Evolutionary conservation across 2,888 invertebrate genomes (phyloP).

Genomic region (Brassicogethes aeneus): DNA sequence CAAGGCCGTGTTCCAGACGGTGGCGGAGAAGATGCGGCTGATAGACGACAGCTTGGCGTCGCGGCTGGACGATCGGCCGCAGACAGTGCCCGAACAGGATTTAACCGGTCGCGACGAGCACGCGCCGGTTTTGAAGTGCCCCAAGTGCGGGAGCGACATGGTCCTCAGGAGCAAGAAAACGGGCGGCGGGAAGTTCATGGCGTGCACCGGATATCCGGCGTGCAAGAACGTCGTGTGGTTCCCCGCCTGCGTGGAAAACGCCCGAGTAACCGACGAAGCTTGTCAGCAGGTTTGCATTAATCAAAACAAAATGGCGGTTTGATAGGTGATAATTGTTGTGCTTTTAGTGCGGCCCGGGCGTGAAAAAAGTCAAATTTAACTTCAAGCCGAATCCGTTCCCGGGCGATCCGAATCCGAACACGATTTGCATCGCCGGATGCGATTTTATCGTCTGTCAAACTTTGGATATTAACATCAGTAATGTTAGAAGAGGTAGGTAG

Average conservation of each 20-base stretch:
- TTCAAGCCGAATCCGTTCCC: constrained; percentile 57
- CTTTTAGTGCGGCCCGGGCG: constrained; percentile 54
- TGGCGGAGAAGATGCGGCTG: constrained; percentile 64
- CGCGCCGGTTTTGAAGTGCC: constrained; percentile 54
- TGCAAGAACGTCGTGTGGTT: constrained; percentile 82
- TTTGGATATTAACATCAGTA: constrained; percentile 46
- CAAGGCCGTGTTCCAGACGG: constrained; percentile 71
- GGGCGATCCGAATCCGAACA: constrained; percentile 54
- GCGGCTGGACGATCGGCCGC: constrained; percentile 55
- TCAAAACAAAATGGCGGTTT: too few species aligned
- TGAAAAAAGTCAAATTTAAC: constrained; percentile 54
- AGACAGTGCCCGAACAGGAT: constrained; percentile 31
- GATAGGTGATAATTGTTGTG: constrained; percentile 52
- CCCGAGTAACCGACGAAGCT: constrained; percentile 54
- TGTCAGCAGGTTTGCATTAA: constrained; percentile 57
- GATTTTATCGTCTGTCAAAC: constrained; percentile 56
- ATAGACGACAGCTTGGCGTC: constrained; percentile 70
- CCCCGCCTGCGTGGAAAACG: constrained; percentile 56
- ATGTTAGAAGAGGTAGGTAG: constrained; percentile 37
- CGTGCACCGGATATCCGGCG: constrained; percentile 69
- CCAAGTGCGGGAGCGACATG: constrained; percentile 66
- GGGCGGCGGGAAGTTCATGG: constrained; percentile 57
- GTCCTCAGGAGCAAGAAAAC: constrained; percentile 54
- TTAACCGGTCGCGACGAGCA: constrained; percentile 21
- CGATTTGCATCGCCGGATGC: constrained; percentile 68